Percentiles rank a stretch among this genome's conserved stretches.
These are phyloP conservation scores for Pangasius sanitwongsei DNA, from an alignment of 2,797 vertebrate genomes.

Conservation along the genomic window DNA sequence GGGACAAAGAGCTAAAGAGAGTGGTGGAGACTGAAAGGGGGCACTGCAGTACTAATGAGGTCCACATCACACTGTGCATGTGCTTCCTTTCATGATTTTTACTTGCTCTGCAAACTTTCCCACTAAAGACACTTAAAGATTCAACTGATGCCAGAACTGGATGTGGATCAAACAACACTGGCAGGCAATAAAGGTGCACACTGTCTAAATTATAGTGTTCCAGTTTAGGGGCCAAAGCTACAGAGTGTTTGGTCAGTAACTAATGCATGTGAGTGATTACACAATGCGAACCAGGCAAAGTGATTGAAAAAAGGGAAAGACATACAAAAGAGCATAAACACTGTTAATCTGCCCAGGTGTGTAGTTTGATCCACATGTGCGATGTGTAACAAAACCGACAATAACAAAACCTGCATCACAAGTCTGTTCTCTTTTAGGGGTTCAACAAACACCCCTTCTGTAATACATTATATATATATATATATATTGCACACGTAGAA, in stretches of 20 bases:
- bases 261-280: neutral
- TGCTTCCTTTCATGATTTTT: constrained; percentile 22
- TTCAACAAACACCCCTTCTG: neutral
- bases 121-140: neutral
- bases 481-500: neutral
- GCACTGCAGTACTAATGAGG: constrained; percentile 27
- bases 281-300: neutral
- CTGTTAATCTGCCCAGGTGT: neutral
- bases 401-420: neutral
- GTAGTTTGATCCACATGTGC: neutral
- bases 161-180: neutral
- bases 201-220: neutral
- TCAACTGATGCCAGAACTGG: neutral
- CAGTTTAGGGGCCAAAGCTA: neutral
- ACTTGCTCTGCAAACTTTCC: constrained; percentile 15
- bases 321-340: neutral
- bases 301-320: neutral
- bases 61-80: constrained; percentile 12
- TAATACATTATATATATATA: neutral
- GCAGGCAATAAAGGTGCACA: neutral
- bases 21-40: constrained; percentile 2
- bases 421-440: neutral
- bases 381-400: neutral
- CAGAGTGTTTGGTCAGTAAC: neutral
- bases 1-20: constrained; percentile 39